Evolutionary conservation across 2,113 vertebrate species (phyloP), one percentile per base, ranked within the genome.

Genomic region (Turnix velox): DNA sequence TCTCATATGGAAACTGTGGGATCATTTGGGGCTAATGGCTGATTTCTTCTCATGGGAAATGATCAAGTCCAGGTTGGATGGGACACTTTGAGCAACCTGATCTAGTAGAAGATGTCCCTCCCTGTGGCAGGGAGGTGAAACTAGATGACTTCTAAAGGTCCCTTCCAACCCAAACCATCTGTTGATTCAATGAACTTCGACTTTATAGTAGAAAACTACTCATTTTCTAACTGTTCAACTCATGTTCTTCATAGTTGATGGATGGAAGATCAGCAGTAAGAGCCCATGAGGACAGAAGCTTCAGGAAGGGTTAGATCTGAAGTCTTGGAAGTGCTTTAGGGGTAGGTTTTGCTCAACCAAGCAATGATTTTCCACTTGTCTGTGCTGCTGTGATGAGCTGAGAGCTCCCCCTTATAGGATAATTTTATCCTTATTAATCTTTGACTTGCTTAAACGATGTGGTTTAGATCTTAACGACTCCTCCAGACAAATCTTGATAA

Each of bases 401-500:
- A 28, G 67, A 76, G 49, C 72, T 76, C 46, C 72, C 30, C 22
- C 72, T 86, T 66, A 72, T 37, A 68, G 68, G 71, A 76, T 89
- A 59, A 66, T 85, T 87, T 93, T 80, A 46, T 49, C 75, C 2
- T 0, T 74, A 69, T 90, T 87, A 85, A 76, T 93, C 84, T 69
- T 31, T 6, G 52, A 86, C 67, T 94, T 92, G 72, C 49, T 88
- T 88, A 90, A 93, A 86, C 61, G 51, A 37, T 65, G 84, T 58
- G 48, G 82, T 86, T 92, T 68, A 83, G 88, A 80, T 93, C 79
- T 84, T 78, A 65, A 65, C 6, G 65, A 68, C 88, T 75, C 66
- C 40, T 94, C 62, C 74, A 69, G 92, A 28, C 92, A 93, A 76
- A 95, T 93, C 92, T 93, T 79, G 85, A 92, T 93, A 90, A 94